Conservation (phyloP, 2,888 invertebrate species). For the Stegana nigrithorax region DNA sequence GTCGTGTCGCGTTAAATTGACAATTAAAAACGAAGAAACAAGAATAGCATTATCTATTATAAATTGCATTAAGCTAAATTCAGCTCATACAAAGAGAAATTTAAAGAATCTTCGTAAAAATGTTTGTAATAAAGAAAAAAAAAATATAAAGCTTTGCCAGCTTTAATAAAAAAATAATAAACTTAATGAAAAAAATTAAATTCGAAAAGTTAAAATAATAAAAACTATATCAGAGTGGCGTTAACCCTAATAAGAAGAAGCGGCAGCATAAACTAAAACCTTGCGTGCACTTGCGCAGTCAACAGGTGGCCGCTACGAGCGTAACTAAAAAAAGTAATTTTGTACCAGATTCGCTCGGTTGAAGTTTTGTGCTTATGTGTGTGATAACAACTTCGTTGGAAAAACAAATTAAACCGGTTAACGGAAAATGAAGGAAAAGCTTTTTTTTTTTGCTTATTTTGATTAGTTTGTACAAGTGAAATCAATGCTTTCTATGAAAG, state of each 20-base stretch:
- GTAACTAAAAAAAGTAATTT: too few relatives aligned
- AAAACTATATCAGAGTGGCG: conserved; percentile 24
- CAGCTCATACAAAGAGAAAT: too few relatives aligned
- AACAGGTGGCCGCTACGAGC: too few relatives aligned
- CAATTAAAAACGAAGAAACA: too few relatives aligned
- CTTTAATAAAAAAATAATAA: too few relatives aligned
- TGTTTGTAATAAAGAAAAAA: too few relatives aligned
- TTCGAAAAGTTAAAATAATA: too few relatives aligned
- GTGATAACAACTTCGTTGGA: conserved; percentile 44
- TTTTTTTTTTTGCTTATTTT: conserved; percentile 27
- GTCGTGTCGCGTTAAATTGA: too few relatives aligned
- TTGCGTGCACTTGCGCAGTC: conserved; percentile 33
- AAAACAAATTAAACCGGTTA: conserved; percentile 46
- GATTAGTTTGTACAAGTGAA: conserved; percentile 45
- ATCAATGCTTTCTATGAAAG: conserved; percentile 64
- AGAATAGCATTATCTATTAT: too few relatives aligned
- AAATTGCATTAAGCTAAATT: too few relatives aligned
- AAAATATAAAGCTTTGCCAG: too few relatives aligned
- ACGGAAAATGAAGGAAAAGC: conserved; percentile 59
- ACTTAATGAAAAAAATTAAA: conserved; percentile 25
- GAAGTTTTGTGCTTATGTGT: conserved; percentile 21
- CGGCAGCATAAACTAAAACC: not conserved
- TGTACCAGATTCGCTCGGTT: conserved; percentile 49
- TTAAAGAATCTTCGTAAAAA: too few relatives aligned
- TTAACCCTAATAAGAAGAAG: conserved; percentile 35